A percentile compares a stretch with the other conserved stretches of the same genome.
Conservation (phyloP, 2,888 invertebrate genomes). For the Campoplex capitator region DNA sequence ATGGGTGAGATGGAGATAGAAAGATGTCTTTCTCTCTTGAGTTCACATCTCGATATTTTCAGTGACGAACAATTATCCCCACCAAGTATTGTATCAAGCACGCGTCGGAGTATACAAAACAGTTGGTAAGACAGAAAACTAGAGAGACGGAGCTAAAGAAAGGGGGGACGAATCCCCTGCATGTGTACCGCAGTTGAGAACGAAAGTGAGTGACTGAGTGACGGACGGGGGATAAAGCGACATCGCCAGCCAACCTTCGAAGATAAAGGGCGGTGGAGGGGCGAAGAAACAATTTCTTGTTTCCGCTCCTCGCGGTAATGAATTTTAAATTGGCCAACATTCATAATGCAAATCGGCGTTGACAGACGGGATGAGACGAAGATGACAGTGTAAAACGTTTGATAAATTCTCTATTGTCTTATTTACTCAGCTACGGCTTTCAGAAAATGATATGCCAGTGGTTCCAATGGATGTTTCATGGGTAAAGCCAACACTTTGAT, state of each 20-base stretch:
- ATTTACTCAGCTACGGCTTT: conserved; percentile 27
- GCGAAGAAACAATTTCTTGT: conserved; percentile 47
- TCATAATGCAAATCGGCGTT: conserved; percentile 81
- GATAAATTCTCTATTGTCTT: conserved; percentile 74
- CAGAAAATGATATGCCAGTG: conserved; percentile 29
- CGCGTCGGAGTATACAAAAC: conserved; percentile 59
- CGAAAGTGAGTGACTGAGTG: conserved; percentile 64
- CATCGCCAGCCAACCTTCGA: conserved; percentile 70
- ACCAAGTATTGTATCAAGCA: conserved; percentile 64
- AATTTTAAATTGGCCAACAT: conserved; percentile 84
- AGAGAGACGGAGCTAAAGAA: conserved; percentile 51
- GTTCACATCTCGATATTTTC: conserved; percentile 70
- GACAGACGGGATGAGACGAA: conserved; percentile 80
- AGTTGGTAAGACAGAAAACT: conserved; percentile 69
- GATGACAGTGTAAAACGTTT: conserved; percentile 83
- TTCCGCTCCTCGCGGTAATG: conserved; percentile 79
- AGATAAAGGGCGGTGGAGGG: conserved; percentile 42
- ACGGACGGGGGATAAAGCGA: conserved; percentile 71
- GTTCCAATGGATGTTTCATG: not conserved
- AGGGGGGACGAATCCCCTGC: conserved; percentile 6
- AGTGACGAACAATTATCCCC: conserved; percentile 84
- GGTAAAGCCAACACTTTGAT: not conserved
- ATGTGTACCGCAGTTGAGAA: conserved; percentile 35
- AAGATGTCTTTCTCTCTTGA: conserved; percentile 47
- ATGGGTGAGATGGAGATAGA: conserved; percentile 27